Base-by-base conservation (phyloP, 1,140 invertebrate genomes). In the Antheraea mylitta region DNA sequence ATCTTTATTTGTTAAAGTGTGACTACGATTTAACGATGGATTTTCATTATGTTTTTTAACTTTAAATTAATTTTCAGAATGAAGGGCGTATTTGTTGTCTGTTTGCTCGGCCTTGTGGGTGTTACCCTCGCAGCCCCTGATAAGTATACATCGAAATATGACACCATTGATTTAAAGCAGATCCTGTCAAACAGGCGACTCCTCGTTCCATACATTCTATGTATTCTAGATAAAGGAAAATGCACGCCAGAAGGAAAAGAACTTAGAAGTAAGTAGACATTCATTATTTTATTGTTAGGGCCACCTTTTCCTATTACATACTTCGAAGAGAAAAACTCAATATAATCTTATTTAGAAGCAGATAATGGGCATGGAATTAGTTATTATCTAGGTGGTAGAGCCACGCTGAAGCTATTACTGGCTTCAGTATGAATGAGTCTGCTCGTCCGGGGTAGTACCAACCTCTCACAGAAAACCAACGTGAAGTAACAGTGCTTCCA, bases 241-340 rank as follows among this genome's bases (percentile, higher is more conserved):
- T 97, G 96, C 86, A 95, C 95, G 0, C 86, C 95, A 18, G 96
- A 96, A 64, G 96, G 93, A 61, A 85, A 89, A 58, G 95, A 96
- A 89, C 85, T 97, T 0, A 96, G 95, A 92, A 92, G 96, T 95
- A 90, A 93, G 93, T 94, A 67, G 10, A 18, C 7, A 7, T 61
- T 60, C 60, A 60, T 60, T 10, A 13, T 22, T 13, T 8, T 60
- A 22, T 22, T 8, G 18, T 22, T 22, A 2, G 30, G 0, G 8
- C 30, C 11, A 19, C 18, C 0, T 60, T 19, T 60, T 22, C 4
- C 3, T 19, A 19, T 7, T 19, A 6, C 18, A 22, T 19, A 30
- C 18, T 60, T 60, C n/a, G 11, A 22, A 61, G 19, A 61, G 3
- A 19, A 0, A 11, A 53, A 53, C 22, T 4, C 22, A 30, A 30